A percentile compares a stretch with the other conserved stretches of the same genome.
phyloP scores from a whole-genome alignment of 2,888 invertebrate genomes.

The Brachycybe producta region DNA sequence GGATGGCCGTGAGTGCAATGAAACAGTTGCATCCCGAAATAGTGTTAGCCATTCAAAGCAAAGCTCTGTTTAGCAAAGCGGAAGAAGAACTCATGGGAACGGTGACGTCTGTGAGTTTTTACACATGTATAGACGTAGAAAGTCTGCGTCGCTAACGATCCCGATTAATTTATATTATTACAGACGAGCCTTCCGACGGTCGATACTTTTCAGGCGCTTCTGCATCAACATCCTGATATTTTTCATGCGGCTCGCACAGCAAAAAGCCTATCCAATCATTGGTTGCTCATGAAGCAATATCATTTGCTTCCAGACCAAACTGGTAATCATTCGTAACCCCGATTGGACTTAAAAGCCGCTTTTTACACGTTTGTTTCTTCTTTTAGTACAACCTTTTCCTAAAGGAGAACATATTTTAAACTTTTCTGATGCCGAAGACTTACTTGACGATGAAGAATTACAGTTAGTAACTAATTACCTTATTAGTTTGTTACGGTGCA shows the following conservation, averaged over 20 bases:
- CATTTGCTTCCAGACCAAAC: slow-evolving; percentile 80
- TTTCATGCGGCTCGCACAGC: slow-evolving; percentile 82
- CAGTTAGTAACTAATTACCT: slow-evolving; percentile 32
- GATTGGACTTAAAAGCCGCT: not conserved
- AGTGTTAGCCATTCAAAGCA: slow-evolving; percentile 70
- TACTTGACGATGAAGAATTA: slow-evolving; percentile 68
- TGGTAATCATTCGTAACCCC: slow-evolving; percentile 36
- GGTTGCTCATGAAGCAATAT: slow-evolving; percentile 85
- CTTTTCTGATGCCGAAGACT: slow-evolving; percentile 86
- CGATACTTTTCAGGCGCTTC: slow-evolving; percentile 69
- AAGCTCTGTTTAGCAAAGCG: slow-evolving; percentile 73
- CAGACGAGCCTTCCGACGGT: slow-evolving; percentile 37
- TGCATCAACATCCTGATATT: slow-evolving; percentile 66
- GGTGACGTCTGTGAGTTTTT: slow-evolving; percentile 52
- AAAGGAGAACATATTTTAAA: slow-evolving; percentile 36
- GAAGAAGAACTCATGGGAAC: slow-evolving; percentile 78
- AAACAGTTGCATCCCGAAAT: slow-evolving; percentile 83
- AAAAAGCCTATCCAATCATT: slow-evolving; percentile 70
- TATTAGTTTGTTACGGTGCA: not conserved
- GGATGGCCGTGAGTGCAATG: slow-evolving; percentile 84
- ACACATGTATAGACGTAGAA: slow-evolving; percentile 28
- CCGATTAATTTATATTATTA: slow-evolving; percentile 19
- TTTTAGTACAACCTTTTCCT: slow-evolving; percentile 34
- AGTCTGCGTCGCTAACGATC: slow-evolving; percentile 24
- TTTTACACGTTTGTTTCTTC: not conserved